Base-by-base conservation (phyloP, 1,140 invertebrate species). In the Batillaria attramentaria region DNA sequence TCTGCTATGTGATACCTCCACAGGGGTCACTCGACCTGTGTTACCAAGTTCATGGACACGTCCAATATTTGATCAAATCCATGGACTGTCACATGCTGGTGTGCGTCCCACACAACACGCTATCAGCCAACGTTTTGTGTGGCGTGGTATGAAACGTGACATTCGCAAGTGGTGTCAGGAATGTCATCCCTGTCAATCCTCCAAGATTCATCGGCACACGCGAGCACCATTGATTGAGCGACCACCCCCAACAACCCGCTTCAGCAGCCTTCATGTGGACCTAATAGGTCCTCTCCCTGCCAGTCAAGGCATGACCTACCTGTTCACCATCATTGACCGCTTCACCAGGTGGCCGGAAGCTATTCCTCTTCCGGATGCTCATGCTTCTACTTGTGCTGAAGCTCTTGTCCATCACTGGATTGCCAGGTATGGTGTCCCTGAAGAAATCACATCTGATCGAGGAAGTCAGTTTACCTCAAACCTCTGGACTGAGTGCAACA, bases 251-350 rank as follows among this genome's bases (percentile, higher is more conserved):
- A 54, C 62, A 24, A 33, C 33, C 35, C n/a, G 62, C 20, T 80
- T 93, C 73, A 60, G 83, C 2, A 89, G 92, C 75, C 81, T 93
- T 0, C 90, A 93, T 81, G 79, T 93, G 0, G 92, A 93, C 83
- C 85, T 93, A 0, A 85, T 93, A 13, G 90, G 91, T 0, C 92
- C 90, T 0, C 69, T 93, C 3, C 90, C 91, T 35, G 72, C 75
- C 4, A 84, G 84, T 0, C 39, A 88, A 13, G 89, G 85, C 20
- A 87, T 77, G 57, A 50, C 37, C 18, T 92, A 92, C 76, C 80
- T 83, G 16, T 81, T 93, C 1, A 93, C 92, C 0, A 73, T 72
- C 33, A 62, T 76, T 5, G 54, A 85, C 87, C 10, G 43, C n/a
- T 81, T 81, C 54, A 78, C 79, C n/a, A 70, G 89, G 92, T 3